Evolutionary conservation across 2,113 vertebrate species (phyloP).

Genomic region (Tupaia chinensis): DNA sequence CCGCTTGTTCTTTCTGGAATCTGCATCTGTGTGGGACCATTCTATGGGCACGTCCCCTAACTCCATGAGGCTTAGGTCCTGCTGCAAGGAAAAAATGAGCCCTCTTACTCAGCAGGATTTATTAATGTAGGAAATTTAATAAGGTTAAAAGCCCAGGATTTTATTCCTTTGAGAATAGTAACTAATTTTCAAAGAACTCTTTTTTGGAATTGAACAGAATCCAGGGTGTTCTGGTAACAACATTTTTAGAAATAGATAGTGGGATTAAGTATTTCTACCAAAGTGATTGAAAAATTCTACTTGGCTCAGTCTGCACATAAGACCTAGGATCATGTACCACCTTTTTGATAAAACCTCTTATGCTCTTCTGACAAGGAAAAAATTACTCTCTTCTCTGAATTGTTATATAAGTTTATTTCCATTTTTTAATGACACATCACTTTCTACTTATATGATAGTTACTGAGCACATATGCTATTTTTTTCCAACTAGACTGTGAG

Average conservation of each 20-base stretch:
- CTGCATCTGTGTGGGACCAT: accelerated
- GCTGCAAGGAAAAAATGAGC: neutral
- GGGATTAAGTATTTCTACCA: neutral
- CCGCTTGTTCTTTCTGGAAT: neutral
- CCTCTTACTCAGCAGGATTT: neutral
- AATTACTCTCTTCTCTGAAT: neutral
- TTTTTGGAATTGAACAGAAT: neutral
- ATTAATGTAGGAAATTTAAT: neutral
- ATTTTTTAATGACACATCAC: neutral
- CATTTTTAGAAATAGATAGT: neutral
- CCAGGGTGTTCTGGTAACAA: neutral
- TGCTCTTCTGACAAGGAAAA: neutral
- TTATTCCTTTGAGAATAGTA: neutral
- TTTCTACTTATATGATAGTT: neutral
- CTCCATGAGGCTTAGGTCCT: neutral
- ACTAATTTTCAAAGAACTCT: slow-evolving; percentile 15
- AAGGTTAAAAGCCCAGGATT: neutral
- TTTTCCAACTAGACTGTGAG: neutral
- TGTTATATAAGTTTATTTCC: neutral
- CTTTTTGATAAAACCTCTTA: neutral
- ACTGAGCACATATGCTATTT: neutral
- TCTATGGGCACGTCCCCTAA: accelerated
- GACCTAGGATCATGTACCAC: neutral
- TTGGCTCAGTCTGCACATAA: neutral
- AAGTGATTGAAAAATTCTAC: neutral